Base-by-base conservation (phyloP, 2,888 invertebrate genomes). In the Chalcosyrphus nemorum region DNA sequence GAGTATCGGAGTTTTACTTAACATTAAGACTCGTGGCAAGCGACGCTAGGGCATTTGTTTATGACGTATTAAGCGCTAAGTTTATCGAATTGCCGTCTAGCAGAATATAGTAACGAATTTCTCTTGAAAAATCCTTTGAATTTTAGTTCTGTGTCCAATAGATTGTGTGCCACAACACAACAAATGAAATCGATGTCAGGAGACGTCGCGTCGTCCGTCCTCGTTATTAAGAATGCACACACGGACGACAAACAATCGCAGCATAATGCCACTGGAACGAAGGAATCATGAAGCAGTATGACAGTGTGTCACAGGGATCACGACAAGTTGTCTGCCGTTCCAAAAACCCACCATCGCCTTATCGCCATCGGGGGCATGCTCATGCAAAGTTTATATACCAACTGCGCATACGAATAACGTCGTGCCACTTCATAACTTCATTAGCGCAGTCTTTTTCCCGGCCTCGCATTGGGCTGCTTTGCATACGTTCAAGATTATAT, bases 381-480 rank as follows among this genome's bases (percentile, higher is more conserved):
- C 50, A 63, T 52, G 57, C 24, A 59, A 47, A 32, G 38, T 57
- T 43, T 54, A 54, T 63, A 47, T 65, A 61, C 59, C 32, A 59
- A 43, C 66, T 52, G 59, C n/a, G n/a, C 66, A 77, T 87, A 78
- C 85, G 56, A 72, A 71, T 85, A 89, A 89, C 89, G 90, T 90
- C 90, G 90, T 91, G 90, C 88, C 88, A 89, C 88, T 91, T 90
- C 89, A 90, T 90, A 90, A 91, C 90, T 90, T 90, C 91, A 90
- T 90, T 90, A 90, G 90, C 88, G 88, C 86, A 81, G 47, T 54
- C 75, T 85, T 74, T 72, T 75, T 85, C 86, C 71, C 82, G 75
- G 87, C 57, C 66, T 68, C 80, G 68, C 57, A 68, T 66, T 45
- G 29, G 43, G 54, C 47, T 72, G 41, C 29, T 88, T 88, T 87